Evolutionary conservation across 2,888 invertebrate genomes (phyloP).

Genomic region (Rhabditoides inermis): DNA sequence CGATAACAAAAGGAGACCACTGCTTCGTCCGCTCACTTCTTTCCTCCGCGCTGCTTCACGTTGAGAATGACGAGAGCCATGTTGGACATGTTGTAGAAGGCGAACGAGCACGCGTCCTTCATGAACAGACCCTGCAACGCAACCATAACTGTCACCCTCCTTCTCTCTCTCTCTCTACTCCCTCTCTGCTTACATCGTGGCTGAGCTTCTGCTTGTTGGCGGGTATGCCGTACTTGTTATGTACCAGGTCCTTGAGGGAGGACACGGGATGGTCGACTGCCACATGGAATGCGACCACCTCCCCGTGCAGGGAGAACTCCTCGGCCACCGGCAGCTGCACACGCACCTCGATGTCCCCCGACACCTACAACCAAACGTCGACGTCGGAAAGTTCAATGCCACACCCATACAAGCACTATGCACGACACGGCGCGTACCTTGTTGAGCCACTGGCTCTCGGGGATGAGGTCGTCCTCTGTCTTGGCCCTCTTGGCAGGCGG

Average conservation of each 20-base stretch:
- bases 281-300: conserved; percentile 70
- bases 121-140: conserved; percentile 81
- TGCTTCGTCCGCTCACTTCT: too few species aligned
- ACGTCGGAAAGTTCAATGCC: background rate
- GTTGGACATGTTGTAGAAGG: conserved; percentile 85
- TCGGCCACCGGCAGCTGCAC: conserved; percentile 83
- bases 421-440: conserved; percentile 11
- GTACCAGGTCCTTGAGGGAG: conserved; percentile 76
- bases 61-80: conserved; percentile 77
- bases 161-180: background rate
- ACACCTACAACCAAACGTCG: conserved; percentile 5
- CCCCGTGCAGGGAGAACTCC: conserved; percentile 91
- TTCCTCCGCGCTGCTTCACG: conserved; percentile 91
- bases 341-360: conserved; percentile 63
- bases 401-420: background rate
- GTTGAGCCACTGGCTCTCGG: conserved; percentile 70
- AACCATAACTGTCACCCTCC: conserved; percentile 14
- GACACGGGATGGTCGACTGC: conserved; percentile 61
- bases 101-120: conserved; percentile 87
- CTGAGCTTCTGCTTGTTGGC: conserved; percentile 93
- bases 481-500: conserved; percentile 79
- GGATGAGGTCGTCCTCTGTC: conserved; percentile 85
- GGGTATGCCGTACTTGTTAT: conserved; percentile 80
- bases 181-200: conserved; percentile 65
- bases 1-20: too few species aligned